These are phyloP conservation scores for Rambutsinella grinnellia DNA, from an alignment of 2,888 invertebrate genomes.

Conservation along the genomic window DNA sequence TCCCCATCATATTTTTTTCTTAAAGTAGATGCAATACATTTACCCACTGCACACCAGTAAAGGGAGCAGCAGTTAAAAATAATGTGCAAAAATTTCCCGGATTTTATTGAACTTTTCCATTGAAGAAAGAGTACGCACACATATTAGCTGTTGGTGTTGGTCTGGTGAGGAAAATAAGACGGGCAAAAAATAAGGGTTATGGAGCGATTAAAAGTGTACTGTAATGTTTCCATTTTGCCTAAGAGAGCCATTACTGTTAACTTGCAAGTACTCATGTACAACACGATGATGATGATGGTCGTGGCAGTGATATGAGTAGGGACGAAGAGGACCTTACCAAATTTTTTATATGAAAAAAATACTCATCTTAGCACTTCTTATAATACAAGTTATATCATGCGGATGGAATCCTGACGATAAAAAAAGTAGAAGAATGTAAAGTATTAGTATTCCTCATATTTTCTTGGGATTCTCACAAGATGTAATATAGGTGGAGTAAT, in stretches of 20 bases:
- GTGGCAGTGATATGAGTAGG: background rate
- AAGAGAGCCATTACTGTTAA: slow-evolving; percentile 55
- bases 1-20: slow-evolving; percentile 1
- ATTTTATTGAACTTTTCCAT: slow-evolving; percentile 47
- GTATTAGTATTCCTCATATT: slow-evolving; percentile 14
- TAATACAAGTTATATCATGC: background rate
- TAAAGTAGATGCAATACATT: too few species aligned
- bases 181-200: slow-evolving; percentile 43
- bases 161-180: too few species aligned
- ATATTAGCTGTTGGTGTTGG: background rate
- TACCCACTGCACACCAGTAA: too few species aligned
- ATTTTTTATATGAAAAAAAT: background rate
- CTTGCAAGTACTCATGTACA: slow-evolving; percentile 47
- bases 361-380: background rate
- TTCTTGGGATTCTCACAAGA: slow-evolving; percentile 6
- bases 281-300: slow-evolving; percentile 12
- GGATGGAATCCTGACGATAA: slow-evolving; percentile 40
- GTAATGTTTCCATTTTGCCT: slow-evolving; percentile 55
- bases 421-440: slow-evolving; percentile 27
- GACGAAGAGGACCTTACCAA: too few species aligned
- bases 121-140: slow-evolving; percentile 16
- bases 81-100: slow-evolving; percentile 53
- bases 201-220: slow-evolving; percentile 52
- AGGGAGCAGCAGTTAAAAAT: slow-evolving; percentile 37
- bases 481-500: slow-evolving; percentile 13